A percentile compares a stretch with the other conserved stretches of the same genome.
Conservation (phyloP, 2,797 vertebrate species). For the Florisuga fusca region DNA sequence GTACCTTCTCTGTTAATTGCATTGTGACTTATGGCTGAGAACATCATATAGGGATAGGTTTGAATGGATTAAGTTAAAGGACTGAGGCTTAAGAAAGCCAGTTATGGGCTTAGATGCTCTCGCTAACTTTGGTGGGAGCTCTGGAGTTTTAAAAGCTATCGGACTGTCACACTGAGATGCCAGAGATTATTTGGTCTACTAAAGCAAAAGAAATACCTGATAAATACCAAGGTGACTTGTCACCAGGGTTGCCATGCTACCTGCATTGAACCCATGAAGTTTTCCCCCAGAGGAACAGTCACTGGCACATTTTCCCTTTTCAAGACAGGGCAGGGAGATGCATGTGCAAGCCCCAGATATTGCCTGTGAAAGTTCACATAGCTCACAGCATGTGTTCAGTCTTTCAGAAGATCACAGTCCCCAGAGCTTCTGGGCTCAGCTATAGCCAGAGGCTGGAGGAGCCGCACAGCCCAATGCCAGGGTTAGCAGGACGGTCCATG, state of each 20-base stretch:
- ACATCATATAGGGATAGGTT: conserved; percentile 9
- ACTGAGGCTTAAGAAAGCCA: conserved; percentile 47
- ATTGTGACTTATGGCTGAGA: conserved; percentile 3
- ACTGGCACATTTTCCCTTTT: not conserved
- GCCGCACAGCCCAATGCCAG: not conserved
- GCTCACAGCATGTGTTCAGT: not conserved
- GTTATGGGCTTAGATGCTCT: conserved; percentile 41
- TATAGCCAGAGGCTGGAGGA: not conserved
- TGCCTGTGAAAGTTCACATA: not conserved
- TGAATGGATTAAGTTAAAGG: conserved; percentile 57
- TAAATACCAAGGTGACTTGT: not conserved
- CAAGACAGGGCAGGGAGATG: not conserved
- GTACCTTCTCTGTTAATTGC: not conserved
- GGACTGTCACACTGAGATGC: not conserved
- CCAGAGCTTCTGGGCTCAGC: not conserved
- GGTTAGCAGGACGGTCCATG: not conserved
- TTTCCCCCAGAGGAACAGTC: not conserved
- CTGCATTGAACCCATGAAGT: not conserved
- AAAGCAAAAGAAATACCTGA: not conserved
- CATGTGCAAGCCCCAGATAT: not conserved
- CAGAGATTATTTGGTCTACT: not conserved
- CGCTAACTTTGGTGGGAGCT: conserved; percentile 10
- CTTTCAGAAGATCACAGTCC: not conserved
- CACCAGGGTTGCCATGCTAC: not conserved
- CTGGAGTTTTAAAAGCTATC: not conserved